phyloP scores from a whole-genome alignment of 1,140 invertebrate genomes.

The Aphelenchoides fujianensis region DNA sequence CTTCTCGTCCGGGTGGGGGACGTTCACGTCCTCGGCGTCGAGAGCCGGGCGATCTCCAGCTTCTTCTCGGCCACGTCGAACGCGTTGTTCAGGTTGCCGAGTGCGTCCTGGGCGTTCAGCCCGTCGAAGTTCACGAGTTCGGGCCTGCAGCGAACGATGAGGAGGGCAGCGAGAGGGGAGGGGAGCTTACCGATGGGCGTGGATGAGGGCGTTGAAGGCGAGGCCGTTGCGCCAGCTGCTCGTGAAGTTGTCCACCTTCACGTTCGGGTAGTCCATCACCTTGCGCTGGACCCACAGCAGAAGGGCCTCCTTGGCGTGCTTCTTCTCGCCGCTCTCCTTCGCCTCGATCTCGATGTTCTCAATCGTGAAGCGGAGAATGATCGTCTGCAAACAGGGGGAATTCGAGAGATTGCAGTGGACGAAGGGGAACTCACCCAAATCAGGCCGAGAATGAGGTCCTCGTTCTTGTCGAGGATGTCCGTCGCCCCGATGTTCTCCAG shows the following conservation, averaged over 20 bases:
- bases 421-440: no score
- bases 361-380: conserved; percentile 68
- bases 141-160: conserved; percentile 68
- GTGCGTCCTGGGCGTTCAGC: conserved; percentile 74
- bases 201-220: conserved; percentile 95
- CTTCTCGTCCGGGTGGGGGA: conserved; percentile 84
- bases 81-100: conserved; percentile 89
- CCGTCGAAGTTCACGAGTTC: conserved; percentile 82
- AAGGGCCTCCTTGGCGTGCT: conserved; percentile 95
- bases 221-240: conserved; percentile 89
- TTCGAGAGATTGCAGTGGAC: no score
- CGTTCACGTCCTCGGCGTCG: conserved; percentile 88
- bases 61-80: conserved; percentile 85
- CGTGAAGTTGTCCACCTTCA: conserved; percentile 77
- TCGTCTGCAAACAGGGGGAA: no score
- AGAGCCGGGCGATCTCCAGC: conserved; percentile 78
- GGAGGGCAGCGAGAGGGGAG: background rate
- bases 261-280: conserved; percentile 78
- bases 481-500: conserved; percentile 97
- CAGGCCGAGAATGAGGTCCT: conserved; percentile 85
- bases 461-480: conserved; percentile 96
- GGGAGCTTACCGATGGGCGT: conserved; percentile 72
- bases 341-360: conserved; percentile 98
- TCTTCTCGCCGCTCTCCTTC: conserved; percentile 94
- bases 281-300: conserved; percentile 97